phyloP scores from a whole-genome alignment of 2,113 vertebrate genomes.

The Peromyscus leucopus region DNA sequence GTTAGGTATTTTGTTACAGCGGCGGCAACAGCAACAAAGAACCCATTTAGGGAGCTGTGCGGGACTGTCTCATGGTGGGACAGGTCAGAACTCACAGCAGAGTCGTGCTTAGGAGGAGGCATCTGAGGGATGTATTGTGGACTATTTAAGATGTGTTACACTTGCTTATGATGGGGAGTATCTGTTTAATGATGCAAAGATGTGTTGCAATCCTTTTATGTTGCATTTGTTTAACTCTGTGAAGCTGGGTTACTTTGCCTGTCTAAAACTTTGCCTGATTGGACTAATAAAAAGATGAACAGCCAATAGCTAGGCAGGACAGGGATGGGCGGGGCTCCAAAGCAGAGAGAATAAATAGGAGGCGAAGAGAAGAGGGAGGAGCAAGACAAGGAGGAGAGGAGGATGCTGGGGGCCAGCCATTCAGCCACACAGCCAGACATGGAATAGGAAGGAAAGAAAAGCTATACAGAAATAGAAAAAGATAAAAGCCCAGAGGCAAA shows the following conservation, averaged over 20 bases:
- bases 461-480: neutral
- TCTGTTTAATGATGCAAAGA: neutral
- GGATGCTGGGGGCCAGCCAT: neutral
- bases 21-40: neutral
- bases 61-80: neutral
- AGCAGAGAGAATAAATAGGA: neutral
- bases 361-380: neutral
- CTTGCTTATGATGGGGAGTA: neutral
- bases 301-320: neutral
- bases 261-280: neutral
- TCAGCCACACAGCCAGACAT: neutral
- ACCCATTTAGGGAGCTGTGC: neutral
- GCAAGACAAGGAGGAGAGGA: neutral
- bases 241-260: neutral
- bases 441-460: neutral
- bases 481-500: neutral
- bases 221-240: neutral
- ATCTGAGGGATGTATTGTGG: neutral
- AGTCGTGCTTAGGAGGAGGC: neutral
- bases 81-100: neutral
- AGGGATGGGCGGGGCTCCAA: neutral
- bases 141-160: neutral
- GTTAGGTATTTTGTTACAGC: neutral
- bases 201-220: neutral
- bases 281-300: neutral